Evolutionary conservation across 2,113 vertebrate genomes (phyloP), one percentile per base, ranked within the genome.

Genomic region (Hymenochirus boettgeri): DNA sequence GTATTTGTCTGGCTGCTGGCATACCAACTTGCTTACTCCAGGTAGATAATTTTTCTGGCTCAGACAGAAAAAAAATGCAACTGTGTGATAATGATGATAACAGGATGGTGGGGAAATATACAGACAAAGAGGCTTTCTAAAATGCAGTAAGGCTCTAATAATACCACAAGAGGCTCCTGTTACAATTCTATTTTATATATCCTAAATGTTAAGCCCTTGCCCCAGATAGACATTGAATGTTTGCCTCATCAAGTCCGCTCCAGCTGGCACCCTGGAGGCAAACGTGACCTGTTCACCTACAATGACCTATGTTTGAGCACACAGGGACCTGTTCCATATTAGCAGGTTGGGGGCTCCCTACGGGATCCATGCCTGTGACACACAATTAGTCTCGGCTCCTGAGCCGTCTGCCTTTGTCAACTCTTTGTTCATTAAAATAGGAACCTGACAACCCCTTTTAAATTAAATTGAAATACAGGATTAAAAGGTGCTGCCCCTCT

Each of bases 331-430:
- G 54, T 65, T 63, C 52, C 64, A 58, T 13, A 29, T 67, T 58
- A 73, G 51, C 39, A 65, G 45, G 61, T 64, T 47, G 65, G 23
- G 12, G 21, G 35, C 56, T 67, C 64, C 69, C 71, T 2, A 3
- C 18, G 19, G 58, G 23, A 0, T 0, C 53, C 12, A 8, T 1
- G 3, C 0, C 0, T 19, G 45, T 60, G 42, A 74, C 71, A 71
- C 18, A 71, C 50, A 69, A 61, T 73, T 64, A 59, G 48, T 58
- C 52, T 61, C 33, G 48, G 65, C 65, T 67, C 65, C 57, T 69
- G 57, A 60, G 65, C 57, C 48, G 56, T 69, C 65, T 69, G 56
- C 65, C 65, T 67, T 67, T 67, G 65, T 67, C 56, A 67, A 59
- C 65, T 31, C 57, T 60, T 59, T 59, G 56, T 60, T 60, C 56